Base-by-base conservation (phyloP, 2,113 vertebrate genomes). In the Sander vitreus region DNA sequence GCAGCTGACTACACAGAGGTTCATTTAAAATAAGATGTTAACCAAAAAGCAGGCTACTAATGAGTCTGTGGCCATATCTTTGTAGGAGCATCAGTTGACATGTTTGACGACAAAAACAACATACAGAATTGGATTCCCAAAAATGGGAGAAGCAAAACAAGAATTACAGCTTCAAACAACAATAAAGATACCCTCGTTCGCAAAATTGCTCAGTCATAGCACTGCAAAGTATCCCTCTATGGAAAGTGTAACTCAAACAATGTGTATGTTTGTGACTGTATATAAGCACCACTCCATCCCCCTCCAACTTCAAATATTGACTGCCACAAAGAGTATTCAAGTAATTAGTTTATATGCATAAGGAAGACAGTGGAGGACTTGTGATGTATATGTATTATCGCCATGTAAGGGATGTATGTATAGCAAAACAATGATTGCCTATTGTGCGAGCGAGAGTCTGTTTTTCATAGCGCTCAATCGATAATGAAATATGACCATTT, bases 401-500 rank as follows among this genome's bases (percentile, higher is more conserved):
- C 57, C 70, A 62, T 76, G 25, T 84, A 69, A 59, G 27, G n/a
- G 58, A 81, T 76, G 60, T 87, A 85, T 79, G 76, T 75, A 80
- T 81, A 84, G 63, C 78, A 76, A 85, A 82, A 81, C 81, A 88
- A 83, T 70, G 85, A 90, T 87, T 80, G 79, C 66, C 85, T 83
- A 80, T 89, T 80, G 64, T 70, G 67, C 60, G 5, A 25, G 65
- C 50, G 72, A 67, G 76, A 66, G 73, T 62, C 53, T 88, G 63
- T 78, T 76, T 78, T 85, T 78, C 66, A 72, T 75, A 64, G 21
- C 39, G 1, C 13, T 5, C 47, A 21, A 57, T 70, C 47, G 33
- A 85, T 93, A 94, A 94, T 95, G 85, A 86, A 90, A 93, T 89
- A 66, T 89, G 92, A 94, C 91, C 86, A 73, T 88, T 94, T 81